Evolutionary conservation across 2,113 vertebrate species (phyloP).

Genomic region (Calcarius ornatus): DNA sequence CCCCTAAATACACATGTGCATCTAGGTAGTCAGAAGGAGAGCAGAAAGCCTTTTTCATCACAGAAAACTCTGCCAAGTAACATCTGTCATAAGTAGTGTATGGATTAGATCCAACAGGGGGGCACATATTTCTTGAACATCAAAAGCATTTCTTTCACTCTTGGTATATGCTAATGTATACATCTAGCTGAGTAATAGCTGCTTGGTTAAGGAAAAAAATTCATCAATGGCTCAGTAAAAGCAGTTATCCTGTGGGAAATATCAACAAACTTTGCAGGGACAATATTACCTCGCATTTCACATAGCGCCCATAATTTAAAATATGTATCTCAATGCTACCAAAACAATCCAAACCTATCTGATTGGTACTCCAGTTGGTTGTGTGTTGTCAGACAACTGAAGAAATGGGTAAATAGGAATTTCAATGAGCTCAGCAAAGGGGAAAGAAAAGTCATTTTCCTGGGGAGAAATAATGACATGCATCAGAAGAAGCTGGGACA

Average conservation of each 20-base stretch:
- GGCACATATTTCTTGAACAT: background rate
- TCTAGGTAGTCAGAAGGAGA: background rate
- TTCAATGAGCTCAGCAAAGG: background rate
- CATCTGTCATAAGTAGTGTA: background rate
- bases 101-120: rapidly evolving
- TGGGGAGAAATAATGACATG: background rate
- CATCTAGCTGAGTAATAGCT: background rate
- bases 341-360: background rate
- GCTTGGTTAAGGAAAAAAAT: background rate
- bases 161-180: background rate
- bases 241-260: background rate
- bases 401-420: background rate
- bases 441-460: background rate
- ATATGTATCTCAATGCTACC: background rate
- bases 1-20: rapidly evolving
- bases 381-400: background rate
- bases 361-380: background rate
- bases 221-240: background rate
- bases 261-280: background rate
- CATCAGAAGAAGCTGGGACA: background rate
- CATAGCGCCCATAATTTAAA: background rate
- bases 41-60: background rate
- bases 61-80: background rate
- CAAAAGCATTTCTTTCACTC: background rate
- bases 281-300: background rate